Base-by-base conservation (phyloP, 2,797 vertebrate genomes). In the Danio tinwini region DNA sequence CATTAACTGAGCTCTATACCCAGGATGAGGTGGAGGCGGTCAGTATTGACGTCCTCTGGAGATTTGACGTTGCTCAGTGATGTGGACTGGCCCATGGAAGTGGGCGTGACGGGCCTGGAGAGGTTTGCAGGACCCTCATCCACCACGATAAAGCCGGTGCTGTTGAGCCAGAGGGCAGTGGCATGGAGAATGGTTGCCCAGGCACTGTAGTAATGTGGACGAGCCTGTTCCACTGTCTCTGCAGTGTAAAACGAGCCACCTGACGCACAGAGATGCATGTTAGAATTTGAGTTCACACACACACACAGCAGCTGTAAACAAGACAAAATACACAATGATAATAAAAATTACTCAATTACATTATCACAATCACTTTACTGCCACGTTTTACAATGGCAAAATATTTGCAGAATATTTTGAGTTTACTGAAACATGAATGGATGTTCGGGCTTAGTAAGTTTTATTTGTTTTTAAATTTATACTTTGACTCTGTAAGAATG, bases 181-280 rank as follows among this genome's bases (percentile, higher is more conserved):
- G 96, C 96, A 9, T 98, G 94, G 67, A 98, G 94, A 83, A 98
- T 95, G 7, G 95, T 88, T 2, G 95, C 96, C 97, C 97, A 98
- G 58, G 95, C 95, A 44, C 82, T 91, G 74, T 90, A 90, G 91
- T 97, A 98, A 86, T 98, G 95, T 73, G 85, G 82, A 82, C 94
- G 95, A 85, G 95, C 94, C 80, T 92, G 94, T 83, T 94, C 93
- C 83, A 92, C 88, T 0, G 96, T 96, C 87, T 98, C 96, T 19
- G 95, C 93, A 9, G 95, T 96, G 86, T 96, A 98, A 90, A 98
- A 98, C 0, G 93, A 89, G 37, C 97, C 96, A 53, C 96, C 97
- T 98, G 21, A 39, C 65, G 74, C 12, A 78, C 13, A 63, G 55
- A 45, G 9, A 29, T 45, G 29, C 29, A 69, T 8, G 12, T 70